These are phyloP conservation scores for Fissipunctia ypsillon DNA, from an alignment of 2,888 invertebrate genomes.

Conservation along the genomic window DNA sequence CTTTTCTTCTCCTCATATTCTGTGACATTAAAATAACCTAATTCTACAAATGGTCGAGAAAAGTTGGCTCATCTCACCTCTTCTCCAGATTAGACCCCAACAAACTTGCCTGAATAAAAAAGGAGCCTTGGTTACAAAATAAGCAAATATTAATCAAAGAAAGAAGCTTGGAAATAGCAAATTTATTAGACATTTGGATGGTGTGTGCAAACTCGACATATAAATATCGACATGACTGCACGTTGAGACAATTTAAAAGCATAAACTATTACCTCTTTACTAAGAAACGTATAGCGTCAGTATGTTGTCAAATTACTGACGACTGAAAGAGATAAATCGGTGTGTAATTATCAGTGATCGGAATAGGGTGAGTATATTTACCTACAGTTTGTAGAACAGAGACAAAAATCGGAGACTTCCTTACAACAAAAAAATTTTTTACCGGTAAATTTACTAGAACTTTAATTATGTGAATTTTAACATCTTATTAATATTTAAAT, in stretches of 20 bases:
- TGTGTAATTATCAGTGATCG: too few relatives aligned
- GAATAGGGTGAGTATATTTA: too few relatives aligned
- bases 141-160: constrained; percentile 31
- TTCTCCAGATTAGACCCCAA: too few relatives aligned
- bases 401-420: too few relatives aligned
- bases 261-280: constrained; percentile 7
- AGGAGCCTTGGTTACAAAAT: neutral
- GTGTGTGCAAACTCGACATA: constrained; percentile 22
- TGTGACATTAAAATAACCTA: neutral
- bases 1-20: neutral
- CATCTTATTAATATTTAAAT: too few relatives aligned
- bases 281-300: too few relatives aligned
- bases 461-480: too few relatives aligned
- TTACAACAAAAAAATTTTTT: too few relatives aligned
- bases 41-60: neutral
- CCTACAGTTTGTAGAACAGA: too few relatives aligned
- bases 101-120: neutral
- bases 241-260: constrained; percentile 3
- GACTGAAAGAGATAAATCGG: too few relatives aligned
- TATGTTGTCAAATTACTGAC: too few relatives aligned
- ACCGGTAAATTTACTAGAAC: too few relatives aligned
- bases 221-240: constrained; percentile 20
- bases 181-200: constrained; percentile 14
- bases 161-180: constrained; percentile 16
- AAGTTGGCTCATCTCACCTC: neutral